phyloP scores from a whole-genome alignment of 2,888 invertebrate species.

The Syrista parreyssii region DNA sequence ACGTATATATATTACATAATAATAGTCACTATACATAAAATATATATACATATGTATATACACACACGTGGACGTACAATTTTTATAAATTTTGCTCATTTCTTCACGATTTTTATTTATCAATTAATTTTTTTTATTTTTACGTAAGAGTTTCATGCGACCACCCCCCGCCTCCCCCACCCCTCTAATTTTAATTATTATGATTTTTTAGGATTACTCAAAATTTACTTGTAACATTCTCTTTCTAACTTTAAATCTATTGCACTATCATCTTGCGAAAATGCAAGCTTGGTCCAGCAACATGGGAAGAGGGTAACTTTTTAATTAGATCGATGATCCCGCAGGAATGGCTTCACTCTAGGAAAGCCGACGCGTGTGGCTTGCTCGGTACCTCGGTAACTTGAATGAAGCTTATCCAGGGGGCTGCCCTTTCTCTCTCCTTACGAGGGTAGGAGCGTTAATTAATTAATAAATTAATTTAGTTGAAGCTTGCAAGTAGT shows the following conservation, averaged over 20 bases:
- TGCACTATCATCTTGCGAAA: neutral
- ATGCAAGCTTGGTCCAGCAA: neutral
- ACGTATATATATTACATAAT: neutral
- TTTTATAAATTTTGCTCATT: neutral
- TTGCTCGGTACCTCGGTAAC: conserved; percentile 6
- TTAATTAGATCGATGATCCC: conserved; percentile 1
- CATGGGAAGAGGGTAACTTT: neutral
- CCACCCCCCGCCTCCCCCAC: too few relatives aligned
- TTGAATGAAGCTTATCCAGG: conserved; percentile 16
- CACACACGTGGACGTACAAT: too few relatives aligned
- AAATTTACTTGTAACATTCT: neutral
- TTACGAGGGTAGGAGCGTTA: conserved; percentile 32
- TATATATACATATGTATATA: neutral
- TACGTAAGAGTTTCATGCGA: neutral
- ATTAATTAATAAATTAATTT: conserved; percentile 51
- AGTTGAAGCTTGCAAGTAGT: conserved; percentile 21
- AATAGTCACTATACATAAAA: neutral
- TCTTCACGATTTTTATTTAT: neutral
- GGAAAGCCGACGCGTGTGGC: conserved; percentile 25
- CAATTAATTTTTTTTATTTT: neutral
- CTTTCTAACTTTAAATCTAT: too few relatives aligned
- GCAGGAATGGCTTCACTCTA: neutral
- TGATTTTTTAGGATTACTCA: neutral
- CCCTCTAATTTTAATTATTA: neutral
- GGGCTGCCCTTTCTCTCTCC: conserved; percentile 18